A percentile compares a stretch with the other conserved stretches of the same genome.
These are phyloP conservation scores for Hermaeophaga mercurialis DNA, from an alignment of 2,888 invertebrate species.

Conservation along the genomic window DNA sequence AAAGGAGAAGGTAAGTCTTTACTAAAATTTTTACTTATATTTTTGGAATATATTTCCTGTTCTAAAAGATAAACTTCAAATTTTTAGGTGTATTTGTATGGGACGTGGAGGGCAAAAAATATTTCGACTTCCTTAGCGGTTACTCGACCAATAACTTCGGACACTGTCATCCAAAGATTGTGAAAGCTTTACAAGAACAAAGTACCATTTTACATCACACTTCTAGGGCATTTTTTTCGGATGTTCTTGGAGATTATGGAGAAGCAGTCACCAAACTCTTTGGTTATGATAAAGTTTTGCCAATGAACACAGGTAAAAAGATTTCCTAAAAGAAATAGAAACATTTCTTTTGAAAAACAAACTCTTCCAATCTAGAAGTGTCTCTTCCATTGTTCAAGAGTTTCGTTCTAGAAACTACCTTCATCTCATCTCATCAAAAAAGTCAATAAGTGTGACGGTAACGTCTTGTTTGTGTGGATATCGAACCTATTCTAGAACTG, in stretches of 20 bases:
- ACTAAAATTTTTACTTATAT: too few species aligned
- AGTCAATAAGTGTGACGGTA: too few species aligned
- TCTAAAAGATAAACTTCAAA: too few species aligned
- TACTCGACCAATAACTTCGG: slow-evolving; percentile 85
- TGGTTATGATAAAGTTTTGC: slow-evolving; percentile 77
- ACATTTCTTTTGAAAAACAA: too few species aligned
- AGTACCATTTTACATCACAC: slow-evolving; percentile 70
- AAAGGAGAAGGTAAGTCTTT: slow-evolving; percentile 77
- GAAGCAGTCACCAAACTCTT: slow-evolving; percentile 73
- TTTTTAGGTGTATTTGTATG: slow-evolving; percentile 72
- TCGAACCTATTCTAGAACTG: too few species aligned
- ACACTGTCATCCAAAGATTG: slow-evolving; percentile 76
- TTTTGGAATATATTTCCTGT: too few species aligned
- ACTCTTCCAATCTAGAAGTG: too few species aligned
- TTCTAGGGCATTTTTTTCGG: slow-evolving; percentile 76
- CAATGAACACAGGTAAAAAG: slow-evolving; percentile 76
- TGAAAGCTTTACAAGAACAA: slow-evolving; percentile 65
- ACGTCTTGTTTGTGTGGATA: too few species aligned
- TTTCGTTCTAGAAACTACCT: too few species aligned
- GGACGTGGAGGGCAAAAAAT: slow-evolving; percentile 80
- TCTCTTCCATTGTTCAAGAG: too few species aligned
- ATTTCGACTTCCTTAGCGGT: slow-evolving; percentile 80
- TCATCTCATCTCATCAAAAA: too few species aligned
- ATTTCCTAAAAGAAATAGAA: too few species aligned
- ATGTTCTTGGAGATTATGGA: slow-evolving; percentile 74